These are phyloP conservation scores for Chirona hameri DNA, from an alignment of 2,888 invertebrate species.

Conservation along the genomic window DNA sequence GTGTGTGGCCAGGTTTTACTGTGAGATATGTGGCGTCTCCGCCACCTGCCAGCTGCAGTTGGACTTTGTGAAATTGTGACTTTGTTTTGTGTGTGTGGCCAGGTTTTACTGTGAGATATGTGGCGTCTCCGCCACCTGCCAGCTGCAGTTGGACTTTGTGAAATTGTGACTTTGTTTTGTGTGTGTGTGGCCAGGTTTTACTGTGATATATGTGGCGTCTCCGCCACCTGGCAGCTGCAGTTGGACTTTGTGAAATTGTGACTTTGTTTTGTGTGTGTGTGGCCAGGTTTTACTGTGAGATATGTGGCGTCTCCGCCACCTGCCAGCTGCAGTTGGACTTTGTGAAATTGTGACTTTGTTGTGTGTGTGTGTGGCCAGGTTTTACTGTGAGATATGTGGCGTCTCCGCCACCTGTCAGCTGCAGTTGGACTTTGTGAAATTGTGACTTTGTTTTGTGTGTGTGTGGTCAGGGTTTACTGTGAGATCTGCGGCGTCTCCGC, in stretches of 20 bases:
- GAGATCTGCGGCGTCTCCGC: conserved; percentile 55
- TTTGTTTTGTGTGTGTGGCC: neutral
- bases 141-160: conserved; percentile 60
- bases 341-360: too few relatives aligned
- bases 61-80: too few relatives aligned
- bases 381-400: conserved; percentile 55
- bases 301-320: conserved; percentile 56
- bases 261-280: neutral
- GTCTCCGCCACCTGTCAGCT: conserved; percentile 57
- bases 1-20: conserved; percentile 45
- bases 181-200: conserved; percentile 43
- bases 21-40: conserved; percentile 54
- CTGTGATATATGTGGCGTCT: conserved; percentile 55
- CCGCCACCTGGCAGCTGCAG: conserved; percentile 58
- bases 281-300: conserved; percentile 50
- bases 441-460: too few relatives aligned
- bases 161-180: too few relatives aligned
- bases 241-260: too few relatives aligned
- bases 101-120: conserved; percentile 53
- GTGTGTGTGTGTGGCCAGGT: conserved; percentile 34
- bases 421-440: conserved; percentile 59
- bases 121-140: conserved; percentile 55
- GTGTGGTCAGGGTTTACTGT: conserved; percentile 47
- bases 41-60: conserved; percentile 60
- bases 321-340: conserved; percentile 59